These are phyloP conservation scores for Setipinna tenuifilis DNA, from an alignment of 2,797 vertebrate genomes.

Conservation along the genomic window DNA sequence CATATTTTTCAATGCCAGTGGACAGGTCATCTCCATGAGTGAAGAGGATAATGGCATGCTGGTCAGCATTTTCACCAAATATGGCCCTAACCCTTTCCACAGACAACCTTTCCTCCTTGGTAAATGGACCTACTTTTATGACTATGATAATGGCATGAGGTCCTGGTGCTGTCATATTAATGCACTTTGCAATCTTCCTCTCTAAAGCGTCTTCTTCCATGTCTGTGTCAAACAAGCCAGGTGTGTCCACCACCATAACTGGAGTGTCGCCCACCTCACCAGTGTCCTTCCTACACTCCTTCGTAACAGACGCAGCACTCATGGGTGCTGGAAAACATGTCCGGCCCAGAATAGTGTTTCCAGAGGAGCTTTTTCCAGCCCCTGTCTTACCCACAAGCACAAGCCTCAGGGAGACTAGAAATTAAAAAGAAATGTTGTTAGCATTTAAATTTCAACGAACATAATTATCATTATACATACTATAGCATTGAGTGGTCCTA, in stretches of 20 bases:
- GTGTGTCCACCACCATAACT: slow-evolving; percentile 47
- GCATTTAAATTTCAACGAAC: no score
- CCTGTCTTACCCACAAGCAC: slow-evolving; percentile 21
- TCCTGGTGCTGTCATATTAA: slow-evolving; percentile 50
- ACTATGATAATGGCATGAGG: slow-evolving; percentile 59
- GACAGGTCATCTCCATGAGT: neutral
- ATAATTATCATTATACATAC: no score
- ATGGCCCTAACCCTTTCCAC: slow-evolving; percentile 37
- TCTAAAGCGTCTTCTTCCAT: neutral
- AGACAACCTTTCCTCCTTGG: rapidly evolving
- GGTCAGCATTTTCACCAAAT: slow-evolving; percentile 48
- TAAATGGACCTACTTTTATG: slow-evolving; percentile 35
- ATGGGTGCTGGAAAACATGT: slow-evolving; percentile 34
- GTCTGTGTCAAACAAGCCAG: slow-evolving; percentile 14
- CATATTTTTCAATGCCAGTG: neutral
- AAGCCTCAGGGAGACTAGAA: neutral
- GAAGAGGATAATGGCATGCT: slow-evolving; percentile 52
- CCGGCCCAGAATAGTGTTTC: slow-evolving; percentile 38
- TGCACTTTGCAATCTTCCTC: slow-evolving; percentile 44
- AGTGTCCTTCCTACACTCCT: slow-evolving; percentile 40
- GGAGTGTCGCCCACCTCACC: neutral
- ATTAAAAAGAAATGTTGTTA: no score
- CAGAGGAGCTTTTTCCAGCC: slow-evolving; percentile 22
- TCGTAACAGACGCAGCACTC: slow-evolving; percentile 46
- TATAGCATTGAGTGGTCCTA: no score